Percentiles rank a stretch among this genome's conserved stretches.
Conservation (phyloP, 2,113 vertebrate genomes). For the Nerophis ophidion region DNA sequence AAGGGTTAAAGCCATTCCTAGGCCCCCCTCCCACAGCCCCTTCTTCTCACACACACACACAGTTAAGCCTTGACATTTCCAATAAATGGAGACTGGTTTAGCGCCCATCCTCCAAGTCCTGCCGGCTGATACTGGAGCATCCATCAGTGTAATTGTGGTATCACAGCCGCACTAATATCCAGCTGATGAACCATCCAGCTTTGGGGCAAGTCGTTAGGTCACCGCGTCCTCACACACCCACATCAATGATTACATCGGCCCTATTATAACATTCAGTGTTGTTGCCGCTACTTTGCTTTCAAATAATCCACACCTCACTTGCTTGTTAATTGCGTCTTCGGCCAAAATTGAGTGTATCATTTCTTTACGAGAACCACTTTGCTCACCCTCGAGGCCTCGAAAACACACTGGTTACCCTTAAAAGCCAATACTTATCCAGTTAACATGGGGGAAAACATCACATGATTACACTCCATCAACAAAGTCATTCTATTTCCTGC, state of each 20-base stretch:
- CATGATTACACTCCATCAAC: too few relatives aligned
- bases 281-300: too few relatives aligned
- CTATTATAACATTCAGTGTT: background rate
- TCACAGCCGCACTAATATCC: slow-evolving; percentile 36
- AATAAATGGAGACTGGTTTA: slow-evolving; percentile 30
- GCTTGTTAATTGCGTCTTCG: too few relatives aligned
- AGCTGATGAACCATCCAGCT: slow-evolving; percentile 45
- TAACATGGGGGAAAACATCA: too few relatives aligned
- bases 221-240: background rate
- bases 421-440: too few relatives aligned
- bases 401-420: too few relatives aligned
- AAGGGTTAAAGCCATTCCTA: slow-evolving; percentile 29
- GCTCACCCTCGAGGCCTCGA: too few relatives aligned
- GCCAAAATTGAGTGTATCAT: too few relatives aligned
- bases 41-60: slow-evolving; percentile 3
- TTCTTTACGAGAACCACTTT: too few relatives aligned
- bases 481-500: too few relatives aligned
- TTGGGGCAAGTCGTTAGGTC: slow-evolving; percentile 28
- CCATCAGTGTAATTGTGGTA: slow-evolving; percentile 44
- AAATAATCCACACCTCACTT: too few relatives aligned
- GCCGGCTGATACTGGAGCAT: slow-evolving; percentile 41
- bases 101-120: slow-evolving; percentile 9
- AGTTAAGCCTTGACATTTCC: slow-evolving; percentile 35
- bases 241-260: slow-evolving; percentile 1
- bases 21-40: background rate